Conservation (phyloP, 2,113 vertebrate species). For the Monarcha castaneiventris region DNA sequence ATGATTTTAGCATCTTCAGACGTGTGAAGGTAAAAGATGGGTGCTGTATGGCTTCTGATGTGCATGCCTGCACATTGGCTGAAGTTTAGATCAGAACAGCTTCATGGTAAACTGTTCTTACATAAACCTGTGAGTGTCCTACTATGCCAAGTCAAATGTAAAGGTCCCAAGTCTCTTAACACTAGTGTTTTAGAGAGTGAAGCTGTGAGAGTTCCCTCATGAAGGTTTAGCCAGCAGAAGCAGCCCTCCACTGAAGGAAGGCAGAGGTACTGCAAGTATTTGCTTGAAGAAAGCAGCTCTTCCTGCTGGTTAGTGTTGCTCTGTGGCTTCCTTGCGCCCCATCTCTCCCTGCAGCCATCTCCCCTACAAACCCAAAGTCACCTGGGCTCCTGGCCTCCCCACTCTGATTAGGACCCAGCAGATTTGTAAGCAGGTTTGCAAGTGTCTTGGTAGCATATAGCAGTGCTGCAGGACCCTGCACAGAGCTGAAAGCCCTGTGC, state of each 20-base stretch:
- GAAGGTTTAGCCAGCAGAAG: background rate
- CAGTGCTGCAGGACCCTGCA: accelerated
- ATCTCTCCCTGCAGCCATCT: background rate
- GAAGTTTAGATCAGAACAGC: slow-evolving; percentile 16
- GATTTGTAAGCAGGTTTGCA: background rate
- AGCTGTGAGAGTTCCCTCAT: background rate
- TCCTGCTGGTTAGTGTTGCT: background rate
- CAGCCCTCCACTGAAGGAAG: background rate
- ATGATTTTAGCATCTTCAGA: slow-evolving; percentile 57
- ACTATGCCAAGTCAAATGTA: background rate
- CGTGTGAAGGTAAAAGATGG: slow-evolving; percentile 64
- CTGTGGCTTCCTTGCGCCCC: accelerated
- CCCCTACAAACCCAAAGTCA: background rate
- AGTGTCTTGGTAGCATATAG: background rate
- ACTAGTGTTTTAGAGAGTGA: background rate
- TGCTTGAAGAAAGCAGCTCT: background rate
- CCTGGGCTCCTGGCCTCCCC: background rate
- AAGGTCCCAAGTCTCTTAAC: background rate
- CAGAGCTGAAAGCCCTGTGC: background rate
- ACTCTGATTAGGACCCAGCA: background rate
- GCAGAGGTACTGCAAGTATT: background rate
- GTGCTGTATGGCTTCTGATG: slow-evolving; percentile 73
- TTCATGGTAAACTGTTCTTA: background rate
- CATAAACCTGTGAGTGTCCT: background rate
- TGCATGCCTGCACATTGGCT: slow-evolving; percentile 70